Evolutionary conservation across 2,113 vertebrate genomes (phyloP).

Genomic region (Sceloporus undulatus): DNA sequence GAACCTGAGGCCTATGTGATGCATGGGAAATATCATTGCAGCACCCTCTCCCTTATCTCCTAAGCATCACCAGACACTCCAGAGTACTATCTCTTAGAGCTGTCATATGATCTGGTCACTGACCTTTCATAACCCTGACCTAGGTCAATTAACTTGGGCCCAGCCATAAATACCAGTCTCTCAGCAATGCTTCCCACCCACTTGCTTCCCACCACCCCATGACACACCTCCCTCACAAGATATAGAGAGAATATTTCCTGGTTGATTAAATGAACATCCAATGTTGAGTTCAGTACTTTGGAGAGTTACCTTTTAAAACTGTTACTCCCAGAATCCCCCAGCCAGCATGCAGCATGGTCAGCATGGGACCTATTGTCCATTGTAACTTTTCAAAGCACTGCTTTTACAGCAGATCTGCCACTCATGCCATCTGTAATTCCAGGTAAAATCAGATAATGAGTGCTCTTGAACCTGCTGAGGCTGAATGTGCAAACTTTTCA

Average conservation of each 20-base stretch:
- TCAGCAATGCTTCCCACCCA: background rate
- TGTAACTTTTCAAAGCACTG: too few relatives aligned
- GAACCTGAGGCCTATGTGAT: background rate
- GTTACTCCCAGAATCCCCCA: too few relatives aligned
- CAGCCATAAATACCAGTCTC: background rate
- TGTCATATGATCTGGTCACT: background rate
- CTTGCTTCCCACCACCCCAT: background rate
- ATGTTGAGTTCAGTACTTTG: background rate
- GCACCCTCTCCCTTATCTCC: background rate
- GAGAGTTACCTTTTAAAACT: too few relatives aligned
- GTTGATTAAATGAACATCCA: background rate
- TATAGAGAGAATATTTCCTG: background rate
- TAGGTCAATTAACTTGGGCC: background rate
- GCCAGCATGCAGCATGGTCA: too few relatives aligned
- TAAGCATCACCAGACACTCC: conserved; percentile 16
- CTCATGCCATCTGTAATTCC: background rate
- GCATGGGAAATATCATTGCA: conserved; percentile 26
- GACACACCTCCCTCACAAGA: background rate
- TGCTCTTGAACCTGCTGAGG: background rate
- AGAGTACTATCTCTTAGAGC: background rate
- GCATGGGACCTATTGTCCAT: too few relatives aligned
- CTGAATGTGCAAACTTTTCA: background rate
- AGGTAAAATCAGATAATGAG: background rate
- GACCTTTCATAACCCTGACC: conserved; percentile 4
- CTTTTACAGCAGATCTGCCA: too few relatives aligned